Conservation (phyloP, 2,113 vertebrate species). For the Mobula birostris region DNA sequence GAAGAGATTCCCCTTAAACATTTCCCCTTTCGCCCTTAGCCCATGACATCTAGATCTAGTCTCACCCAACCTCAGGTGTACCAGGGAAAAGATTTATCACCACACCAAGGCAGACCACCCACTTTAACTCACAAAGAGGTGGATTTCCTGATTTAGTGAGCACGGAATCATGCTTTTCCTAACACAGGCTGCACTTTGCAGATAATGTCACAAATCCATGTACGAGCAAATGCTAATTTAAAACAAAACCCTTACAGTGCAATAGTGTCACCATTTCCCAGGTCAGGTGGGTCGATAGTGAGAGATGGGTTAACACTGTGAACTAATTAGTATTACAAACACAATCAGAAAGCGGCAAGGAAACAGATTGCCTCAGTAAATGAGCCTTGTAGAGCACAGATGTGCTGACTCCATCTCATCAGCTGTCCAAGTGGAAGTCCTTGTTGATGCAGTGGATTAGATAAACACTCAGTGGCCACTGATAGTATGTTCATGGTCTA, state of each 20-base stretch:
- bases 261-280: conserved; percentile 20
- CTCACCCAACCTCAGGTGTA: no score
- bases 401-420: conserved; percentile 12
- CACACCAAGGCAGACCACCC: background rate
- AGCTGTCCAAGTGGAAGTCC: background rate
- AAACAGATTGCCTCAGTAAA: background rate
- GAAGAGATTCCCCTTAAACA: no score
- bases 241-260: background rate
- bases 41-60: no score
- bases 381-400: background rate
- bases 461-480: no score
- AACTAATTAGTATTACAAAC: conserved; percentile 29
- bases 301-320: background rate
- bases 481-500: no score
- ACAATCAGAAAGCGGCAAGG: conserved; percentile 13
- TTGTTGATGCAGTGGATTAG: background rate
- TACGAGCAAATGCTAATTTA: background rate
- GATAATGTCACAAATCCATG: background rate
- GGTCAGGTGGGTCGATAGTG: background rate
- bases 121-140: background rate
- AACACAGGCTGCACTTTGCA: background rate
- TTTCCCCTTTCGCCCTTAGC: no score
- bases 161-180: background rate
- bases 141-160: background rate
- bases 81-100: no score